Percentiles rank a stretch among this genome's conserved stretches.
These are phyloP conservation scores for Macropis europaea DNA, from an alignment of 2,888 invertebrate species.

Conservation along the genomic window DNA sequence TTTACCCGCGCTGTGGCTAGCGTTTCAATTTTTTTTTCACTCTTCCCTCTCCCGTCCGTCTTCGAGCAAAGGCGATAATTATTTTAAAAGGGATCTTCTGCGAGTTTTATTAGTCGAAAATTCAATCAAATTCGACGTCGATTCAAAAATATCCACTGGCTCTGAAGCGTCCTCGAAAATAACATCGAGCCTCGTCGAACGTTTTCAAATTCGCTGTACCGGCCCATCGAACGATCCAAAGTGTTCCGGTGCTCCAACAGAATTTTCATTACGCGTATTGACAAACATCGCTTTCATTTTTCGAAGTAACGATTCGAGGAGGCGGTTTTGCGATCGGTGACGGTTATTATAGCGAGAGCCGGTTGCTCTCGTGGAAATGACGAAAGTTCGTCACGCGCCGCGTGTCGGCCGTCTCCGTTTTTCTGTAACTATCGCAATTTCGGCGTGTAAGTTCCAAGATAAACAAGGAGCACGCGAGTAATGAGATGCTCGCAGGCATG, in stretches of 20 bases:
- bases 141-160: background rate
- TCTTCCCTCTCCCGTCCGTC: background rate
- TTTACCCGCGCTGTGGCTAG: slow-evolving; percentile 26
- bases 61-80: background rate
- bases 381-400: background rate
- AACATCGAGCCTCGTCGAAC: background rate
- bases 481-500: slow-evolving; percentile 47
- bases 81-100: background rate
- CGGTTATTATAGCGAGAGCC: background rate
- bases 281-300: background rate
- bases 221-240: background rate
- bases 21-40: slow-evolving; percentile 11
- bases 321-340: background rate
- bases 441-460: slow-evolving; percentile 21
- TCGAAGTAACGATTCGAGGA: background rate
- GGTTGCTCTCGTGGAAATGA: background rate
- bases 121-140: too few species aligned
- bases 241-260: background rate
- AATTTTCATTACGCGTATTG: slow-evolving; percentile 8
- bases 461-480: slow-evolving; percentile 39
- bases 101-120: too few species aligned
- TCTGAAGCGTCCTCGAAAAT: background rate
- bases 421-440: slow-evolving; percentile 26
- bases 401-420: background rate
- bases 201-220: background rate